Conservation (phyloP, 2,797 vertebrate genomes). For the Rhodeus uyekii region DNA sequence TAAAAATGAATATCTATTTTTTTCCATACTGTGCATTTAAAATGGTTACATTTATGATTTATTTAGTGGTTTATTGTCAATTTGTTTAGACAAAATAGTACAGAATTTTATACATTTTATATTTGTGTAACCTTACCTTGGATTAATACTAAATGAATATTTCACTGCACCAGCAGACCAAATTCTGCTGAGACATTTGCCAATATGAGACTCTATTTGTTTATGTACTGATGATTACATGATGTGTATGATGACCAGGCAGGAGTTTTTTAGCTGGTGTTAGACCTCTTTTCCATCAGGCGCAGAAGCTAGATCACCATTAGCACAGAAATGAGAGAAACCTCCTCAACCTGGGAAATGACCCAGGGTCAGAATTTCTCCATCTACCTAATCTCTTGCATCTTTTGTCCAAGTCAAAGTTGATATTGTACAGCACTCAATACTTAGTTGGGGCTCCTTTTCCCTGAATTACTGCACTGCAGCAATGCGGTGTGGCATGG, state of each 20-base stretch:
- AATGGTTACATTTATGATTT: background rate
- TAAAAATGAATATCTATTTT: background rate
- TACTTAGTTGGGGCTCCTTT: too few relatives aligned
- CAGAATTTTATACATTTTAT: too few relatives aligned
- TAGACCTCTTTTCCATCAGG: slow-evolving; percentile 21
- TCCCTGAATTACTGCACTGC: too few relatives aligned
- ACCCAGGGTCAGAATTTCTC: background rate
- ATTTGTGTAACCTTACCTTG: background rate
- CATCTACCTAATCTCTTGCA: background rate
- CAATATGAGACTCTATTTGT: background rate
- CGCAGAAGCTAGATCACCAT: slow-evolving; percentile 40
- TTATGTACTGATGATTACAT: background rate
- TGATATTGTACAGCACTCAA: too few relatives aligned
- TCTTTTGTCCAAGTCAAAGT: background rate
- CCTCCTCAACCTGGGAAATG: slow-evolving; percentile 35
- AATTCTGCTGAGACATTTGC: background rate
- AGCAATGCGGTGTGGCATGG: too few relatives aligned
- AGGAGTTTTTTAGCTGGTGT: background rate
- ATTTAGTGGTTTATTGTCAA: background rate
- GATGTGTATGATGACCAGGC: background rate
- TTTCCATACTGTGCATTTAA: background rate
- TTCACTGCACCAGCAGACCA: background rate
- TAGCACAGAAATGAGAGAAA: slow-evolving; percentile 44
- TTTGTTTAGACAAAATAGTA: background rate
- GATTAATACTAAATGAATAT: background rate